A percentile compares a stretch with the other conserved stretches of the same genome.
Conservation (phyloP, 2,797 vertebrate genomes). For the Balearica regulorum region DNA sequence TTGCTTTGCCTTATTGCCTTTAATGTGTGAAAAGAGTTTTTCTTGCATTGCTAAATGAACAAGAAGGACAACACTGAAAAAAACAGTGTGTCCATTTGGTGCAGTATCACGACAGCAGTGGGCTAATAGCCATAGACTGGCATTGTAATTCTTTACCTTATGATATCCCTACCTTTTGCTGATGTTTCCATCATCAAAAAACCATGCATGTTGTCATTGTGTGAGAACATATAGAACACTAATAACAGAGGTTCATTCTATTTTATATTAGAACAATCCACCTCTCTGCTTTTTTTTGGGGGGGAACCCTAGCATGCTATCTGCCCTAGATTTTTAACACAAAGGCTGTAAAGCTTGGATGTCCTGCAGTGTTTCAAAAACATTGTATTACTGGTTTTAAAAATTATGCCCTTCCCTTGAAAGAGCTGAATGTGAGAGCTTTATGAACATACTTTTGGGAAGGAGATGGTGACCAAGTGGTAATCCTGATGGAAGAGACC, state of each 20-base stretch:
- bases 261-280: background rate
- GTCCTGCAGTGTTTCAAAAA: background rate
- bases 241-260: background rate
- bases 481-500: background rate
- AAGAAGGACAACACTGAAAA: background rate
- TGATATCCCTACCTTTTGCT: background rate
- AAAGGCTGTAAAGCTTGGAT: background rate
- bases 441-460: background rate
- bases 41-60: background rate
- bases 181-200: background rate
- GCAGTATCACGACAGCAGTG: background rate
- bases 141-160: background rate
- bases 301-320: background rate
- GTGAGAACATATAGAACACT: background rate
- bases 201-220: background rate
- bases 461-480: background rate
- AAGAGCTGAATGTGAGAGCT: background rate
- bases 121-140: background rate
- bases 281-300: fast-evolving
- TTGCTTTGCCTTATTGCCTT: background rate
- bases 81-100: background rate
- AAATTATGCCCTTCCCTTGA: background rate
- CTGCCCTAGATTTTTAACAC: background rate
- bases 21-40: background rate
- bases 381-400: background rate